phyloP scores from a whole-genome alignment of 1,140 invertebrate genomes.

The Euwallacea similis region DNA sequence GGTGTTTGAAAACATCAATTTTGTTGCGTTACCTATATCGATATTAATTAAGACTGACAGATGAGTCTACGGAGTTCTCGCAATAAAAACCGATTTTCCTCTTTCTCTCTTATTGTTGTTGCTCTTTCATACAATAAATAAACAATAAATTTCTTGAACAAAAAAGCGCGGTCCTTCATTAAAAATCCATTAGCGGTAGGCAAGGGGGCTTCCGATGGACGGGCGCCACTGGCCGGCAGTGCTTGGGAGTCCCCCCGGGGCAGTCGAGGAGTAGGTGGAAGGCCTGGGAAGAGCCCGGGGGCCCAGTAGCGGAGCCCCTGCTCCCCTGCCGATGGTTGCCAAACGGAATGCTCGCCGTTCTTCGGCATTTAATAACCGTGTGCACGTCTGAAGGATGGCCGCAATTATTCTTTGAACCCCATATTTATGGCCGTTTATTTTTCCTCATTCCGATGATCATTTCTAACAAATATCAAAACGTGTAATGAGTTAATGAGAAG shows the following conservation, averaged over 20 bases:
- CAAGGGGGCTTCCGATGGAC: conserved; percentile 7
- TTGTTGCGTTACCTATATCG: too few species aligned
- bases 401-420: too few species aligned
- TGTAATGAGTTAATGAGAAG: too few species aligned
- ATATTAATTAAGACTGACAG: too few species aligned
- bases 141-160: background rate
- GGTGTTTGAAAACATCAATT: too few species aligned
- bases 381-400: too few species aligned
- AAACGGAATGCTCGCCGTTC: conserved; percentile 14
- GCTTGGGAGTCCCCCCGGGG: conserved; percentile 41
- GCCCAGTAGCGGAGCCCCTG: conserved; percentile 39
- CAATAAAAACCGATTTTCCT: too few species aligned
- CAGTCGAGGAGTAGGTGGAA: conserved; percentile 39
- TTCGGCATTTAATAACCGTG: conserved; percentile 3
- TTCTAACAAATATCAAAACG: too few species aligned
- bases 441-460: too few species aligned
- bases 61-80: too few species aligned
- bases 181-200: conserved; percentile 20
- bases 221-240: conserved; percentile 16
- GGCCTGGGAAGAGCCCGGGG: conserved; percentile 42
- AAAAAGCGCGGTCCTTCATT: conserved; percentile 9
- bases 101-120: background rate
- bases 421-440: too few species aligned
- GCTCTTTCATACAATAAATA: conserved; percentile 2
- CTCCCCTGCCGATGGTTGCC: conserved; percentile 29